phyloP scores from a whole-genome alignment of 2,113 vertebrate species.

The Phyllostomus discolor region DNA sequence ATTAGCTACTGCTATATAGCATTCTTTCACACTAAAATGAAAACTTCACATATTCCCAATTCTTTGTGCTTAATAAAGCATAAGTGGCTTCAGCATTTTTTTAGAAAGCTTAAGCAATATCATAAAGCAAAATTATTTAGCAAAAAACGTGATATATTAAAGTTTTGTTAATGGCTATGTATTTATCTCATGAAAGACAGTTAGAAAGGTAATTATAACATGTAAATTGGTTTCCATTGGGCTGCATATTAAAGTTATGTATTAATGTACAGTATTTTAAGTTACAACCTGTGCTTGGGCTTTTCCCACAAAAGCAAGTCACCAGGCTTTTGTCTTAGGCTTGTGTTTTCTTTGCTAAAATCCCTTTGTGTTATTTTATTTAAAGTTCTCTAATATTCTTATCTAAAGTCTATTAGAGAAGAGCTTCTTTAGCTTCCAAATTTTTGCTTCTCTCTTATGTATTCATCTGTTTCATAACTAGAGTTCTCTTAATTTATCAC shows the following conservation, averaged over 20 bases:
- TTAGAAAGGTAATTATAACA: slow-evolving; percentile 79
- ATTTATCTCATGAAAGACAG: slow-evolving; percentile 77
- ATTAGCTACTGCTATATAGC: slow-evolving; percentile 54
- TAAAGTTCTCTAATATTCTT: background rate
- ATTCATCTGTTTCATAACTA: background rate
- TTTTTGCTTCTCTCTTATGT: background rate
- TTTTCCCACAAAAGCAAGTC: slow-evolving; percentile 33
- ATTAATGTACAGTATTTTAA: slow-evolving; percentile 37
- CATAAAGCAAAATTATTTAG: slow-evolving; percentile 72
- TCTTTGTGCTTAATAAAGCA: slow-evolving; percentile 73
- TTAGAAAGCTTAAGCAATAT: slow-evolving; percentile 61
- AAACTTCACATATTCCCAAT: slow-evolving; percentile 56
- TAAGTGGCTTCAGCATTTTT: slow-evolving; percentile 46
- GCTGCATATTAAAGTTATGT: slow-evolving; percentile 71
- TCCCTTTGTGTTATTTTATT: background rate
- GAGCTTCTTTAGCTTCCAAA: rapidly evolving
- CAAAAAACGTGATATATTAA: slow-evolving; percentile 69
- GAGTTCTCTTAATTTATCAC: background rate
- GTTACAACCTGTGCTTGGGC: slow-evolving; percentile 1
- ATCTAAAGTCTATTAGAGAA: background rate
- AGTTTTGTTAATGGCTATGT: slow-evolving; percentile 69
- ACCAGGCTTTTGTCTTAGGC: slow-evolving; percentile 22
- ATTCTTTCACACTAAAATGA: slow-evolving; percentile 51
- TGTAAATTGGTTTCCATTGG: slow-evolving; percentile 76
- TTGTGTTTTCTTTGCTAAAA: background rate